Conservation (phyloP, 2,797 vertebrate species). For the Vespertilio murinus region DNA sequence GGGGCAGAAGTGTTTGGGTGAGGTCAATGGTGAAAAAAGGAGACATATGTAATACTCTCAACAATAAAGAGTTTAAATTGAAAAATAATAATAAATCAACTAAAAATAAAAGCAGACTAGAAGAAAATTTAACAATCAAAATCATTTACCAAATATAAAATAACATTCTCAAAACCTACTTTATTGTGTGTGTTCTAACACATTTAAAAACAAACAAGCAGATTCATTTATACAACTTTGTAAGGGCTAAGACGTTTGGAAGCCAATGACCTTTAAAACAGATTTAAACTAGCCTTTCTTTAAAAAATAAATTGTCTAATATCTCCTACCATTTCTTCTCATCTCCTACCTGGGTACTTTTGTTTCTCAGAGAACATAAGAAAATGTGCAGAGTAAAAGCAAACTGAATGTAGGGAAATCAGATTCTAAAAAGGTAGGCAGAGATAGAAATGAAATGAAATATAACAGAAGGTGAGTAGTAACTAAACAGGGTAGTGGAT, state of each 20-base stretch:
- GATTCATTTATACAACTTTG: not conserved
- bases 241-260: slow-evolving; percentile 81
- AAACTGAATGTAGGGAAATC: not conserved
- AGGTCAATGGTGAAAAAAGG: too few species aligned
- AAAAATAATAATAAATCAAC: not conserved
- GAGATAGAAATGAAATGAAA: slow-evolving; percentile 64
- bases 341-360: not conserved
- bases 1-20: too few species aligned
- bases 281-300: slow-evolving; percentile 66
- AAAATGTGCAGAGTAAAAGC: not conserved
- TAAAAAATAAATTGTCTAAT: slow-evolving; percentile 53
- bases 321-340: not conserved
- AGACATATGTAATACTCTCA: too few species aligned
- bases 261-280: slow-evolving; percentile 85
- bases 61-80: too few species aligned
- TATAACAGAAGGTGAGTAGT: slow-evolving; percentile 63
- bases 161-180: slow-evolving; percentile 57
- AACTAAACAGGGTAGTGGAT: slow-evolving; percentile 66
- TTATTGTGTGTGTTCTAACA: slow-evolving; percentile 73
- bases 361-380: not conserved
- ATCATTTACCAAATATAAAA: slow-evolving; percentile 70
- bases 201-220: slow-evolving; percentile 75
- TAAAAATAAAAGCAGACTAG: slow-evolving; percentile 9
- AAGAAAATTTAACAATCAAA: slow-evolving; percentile 54
- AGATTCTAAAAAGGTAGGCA: slow-evolving; percentile 35